These are phyloP conservation scores for Liodrosophila aerea DNA, from an alignment of 2,888 invertebrate species.

Conservation along the genomic window DNA sequence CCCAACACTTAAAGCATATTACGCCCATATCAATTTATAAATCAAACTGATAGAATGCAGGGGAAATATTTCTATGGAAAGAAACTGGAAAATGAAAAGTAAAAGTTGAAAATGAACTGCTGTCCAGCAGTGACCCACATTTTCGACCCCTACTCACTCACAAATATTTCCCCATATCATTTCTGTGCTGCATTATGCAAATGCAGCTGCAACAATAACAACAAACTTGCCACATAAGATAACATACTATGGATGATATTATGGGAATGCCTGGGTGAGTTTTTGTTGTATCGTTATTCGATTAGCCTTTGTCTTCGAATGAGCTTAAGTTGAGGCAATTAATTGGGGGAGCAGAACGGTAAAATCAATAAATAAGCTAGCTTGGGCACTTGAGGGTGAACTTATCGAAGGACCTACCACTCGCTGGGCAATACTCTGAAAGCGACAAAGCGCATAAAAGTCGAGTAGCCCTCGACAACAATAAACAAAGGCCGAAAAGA, in stretches of 20 bases:
- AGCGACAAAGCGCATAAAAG: slow-evolving; percentile 60
- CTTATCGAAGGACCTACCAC: neutral
- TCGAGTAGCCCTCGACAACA: slow-evolving; percentile 40
- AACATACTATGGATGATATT: too few species aligned
- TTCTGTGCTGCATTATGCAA: slow-evolving; percentile 1
- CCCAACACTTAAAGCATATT: slow-evolving; percentile 29
- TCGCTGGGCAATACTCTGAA: slow-evolving; percentile 34
- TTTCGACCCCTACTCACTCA: neutral
- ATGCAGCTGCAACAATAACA: too few species aligned
- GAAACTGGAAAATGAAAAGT: slow-evolving; percentile 2
- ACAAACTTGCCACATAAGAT: neutral
- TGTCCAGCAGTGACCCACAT: slow-evolving; percentile 1
- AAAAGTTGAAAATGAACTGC: slow-evolving; percentile 3
- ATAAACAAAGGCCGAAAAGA: slow-evolving; percentile 64
- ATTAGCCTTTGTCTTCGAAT: slow-evolving; percentile 7
- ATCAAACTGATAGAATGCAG: slow-evolving; percentile 35
- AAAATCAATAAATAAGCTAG: slow-evolving; percentile 41
- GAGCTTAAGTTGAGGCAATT: slow-evolving; percentile 35
- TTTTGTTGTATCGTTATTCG: slow-evolving; percentile 9
- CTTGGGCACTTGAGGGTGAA: slow-evolving; percentile 14
- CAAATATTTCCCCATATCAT: slow-evolving; percentile 16
- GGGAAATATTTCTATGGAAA: too few species aligned
- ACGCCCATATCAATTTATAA: slow-evolving; percentile 49
- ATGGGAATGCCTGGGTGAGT: too few species aligned
- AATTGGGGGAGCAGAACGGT: slow-evolving; percentile 7